Conservation (phyloP, 2,797 vertebrate genomes). For the Poecile montanus region DNA sequence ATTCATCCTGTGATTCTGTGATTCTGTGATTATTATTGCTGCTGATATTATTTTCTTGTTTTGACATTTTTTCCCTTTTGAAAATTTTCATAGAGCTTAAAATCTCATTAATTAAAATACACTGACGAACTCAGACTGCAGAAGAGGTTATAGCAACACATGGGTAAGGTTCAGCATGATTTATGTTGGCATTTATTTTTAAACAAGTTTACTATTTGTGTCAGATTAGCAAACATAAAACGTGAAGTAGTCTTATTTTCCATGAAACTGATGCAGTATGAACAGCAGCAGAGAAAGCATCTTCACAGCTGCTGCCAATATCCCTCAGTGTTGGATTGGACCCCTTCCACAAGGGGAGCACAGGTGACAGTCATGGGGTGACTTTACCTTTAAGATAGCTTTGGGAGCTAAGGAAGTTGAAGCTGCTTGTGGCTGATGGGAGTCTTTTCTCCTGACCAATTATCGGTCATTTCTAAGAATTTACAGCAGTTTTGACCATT, state of each 20-base stretch:
- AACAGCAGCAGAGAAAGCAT: background rate
- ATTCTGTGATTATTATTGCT: background rate
- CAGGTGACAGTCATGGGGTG: background rate
- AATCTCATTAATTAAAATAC: background rate
- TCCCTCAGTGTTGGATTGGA: background rate
- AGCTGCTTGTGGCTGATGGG: too few relatives aligned
- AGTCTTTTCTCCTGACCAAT: too few relatives aligned
- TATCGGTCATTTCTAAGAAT: too few relatives aligned
- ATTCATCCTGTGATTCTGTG: background rate
- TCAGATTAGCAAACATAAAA: background rate
- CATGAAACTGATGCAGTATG: background rate
- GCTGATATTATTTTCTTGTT: background rate
- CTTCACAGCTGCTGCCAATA: fast-evolving
- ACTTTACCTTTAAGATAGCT: too few relatives aligned
- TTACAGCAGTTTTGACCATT: too few relatives aligned
- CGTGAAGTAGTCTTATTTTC: background rate
- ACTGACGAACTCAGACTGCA: background rate
- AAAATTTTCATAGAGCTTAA: background rate
- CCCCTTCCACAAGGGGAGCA: background rate
- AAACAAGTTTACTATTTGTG: background rate
- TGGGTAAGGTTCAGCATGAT: background rate
- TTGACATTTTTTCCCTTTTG: background rate
- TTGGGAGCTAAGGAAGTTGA: too few relatives aligned
- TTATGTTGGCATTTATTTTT: background rate
- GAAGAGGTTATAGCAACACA: background rate